Base-by-base conservation (phyloP, 2,888 invertebrate genomes). In the Sminthurinus aureus region DNA sequence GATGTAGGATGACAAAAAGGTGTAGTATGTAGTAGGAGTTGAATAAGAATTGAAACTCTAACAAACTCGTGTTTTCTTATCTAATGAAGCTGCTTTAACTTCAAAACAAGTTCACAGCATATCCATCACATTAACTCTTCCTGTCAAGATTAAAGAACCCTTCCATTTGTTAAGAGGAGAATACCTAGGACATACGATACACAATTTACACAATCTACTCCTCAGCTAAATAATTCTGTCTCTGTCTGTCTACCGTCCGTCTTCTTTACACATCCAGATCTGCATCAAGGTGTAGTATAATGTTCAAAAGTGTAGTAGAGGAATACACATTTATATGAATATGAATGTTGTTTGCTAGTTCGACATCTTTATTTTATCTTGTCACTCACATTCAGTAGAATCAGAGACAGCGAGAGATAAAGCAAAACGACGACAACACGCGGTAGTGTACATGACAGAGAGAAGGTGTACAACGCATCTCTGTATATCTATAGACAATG, bases 21-120 rank as follows among this genome's bases (percentile, higher is more conserved):
- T 38, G 38, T 38, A 38, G 38, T 38, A 38, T 38, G 38, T 38
- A 38, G 38, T 71, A 51, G 58, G 51, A 67, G 50, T 67, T 80
- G 80, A 80, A 52, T 20, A 58, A 58, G 50, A 64, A 81, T 73
- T 81, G 74, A 81, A 38, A 38, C 38, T 38, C 38, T 38, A 38
- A 52, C 81, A 58, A 75, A 78, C 58, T 78, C 83, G 79, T 83
- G 83, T 83, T 82, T 77, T 83, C 83, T 79, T 83, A 82, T 83
- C 83, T 83, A 78, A 73, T 71, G 71, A 64, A 66, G 77, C 50
- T 66, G 77, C 76, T 67, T 67, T 58, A 77, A 76, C 76, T 82
- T 84, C 82, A 81, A 85, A 85, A 85, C 85, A 85, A 85, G 81
- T 83, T 78, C 75, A 78, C 79, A 80, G 84, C 85, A 71, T 80